phyloP scores from a whole-genome alignment of 2,888 invertebrate species.

The Dromius quadrimaculatus region DNA sequence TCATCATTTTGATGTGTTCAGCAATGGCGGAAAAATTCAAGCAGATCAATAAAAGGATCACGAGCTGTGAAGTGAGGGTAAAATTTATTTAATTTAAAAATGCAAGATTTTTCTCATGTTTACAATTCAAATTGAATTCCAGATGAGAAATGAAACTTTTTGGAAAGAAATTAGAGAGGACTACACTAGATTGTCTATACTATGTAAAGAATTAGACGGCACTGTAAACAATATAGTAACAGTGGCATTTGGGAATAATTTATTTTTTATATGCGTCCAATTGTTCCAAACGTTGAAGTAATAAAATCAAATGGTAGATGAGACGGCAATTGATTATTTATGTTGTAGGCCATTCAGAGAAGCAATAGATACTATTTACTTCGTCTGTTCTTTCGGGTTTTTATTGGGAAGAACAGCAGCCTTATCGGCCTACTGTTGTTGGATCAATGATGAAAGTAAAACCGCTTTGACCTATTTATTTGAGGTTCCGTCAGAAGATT shows the following conservation, averaged over 20 bases:
- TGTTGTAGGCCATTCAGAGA: constrained; percentile 61
- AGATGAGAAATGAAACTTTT: constrained; percentile 66
- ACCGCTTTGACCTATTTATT: constrained; percentile 63
- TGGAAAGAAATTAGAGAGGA: constrained; percentile 70
- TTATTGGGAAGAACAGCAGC: constrained; percentile 70
- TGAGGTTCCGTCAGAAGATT: constrained; percentile 64
- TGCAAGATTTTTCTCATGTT: neutral
- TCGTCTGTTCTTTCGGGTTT: constrained; percentile 71
- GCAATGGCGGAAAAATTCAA: constrained; percentile 76
- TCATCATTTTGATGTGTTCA: constrained; percentile 80
- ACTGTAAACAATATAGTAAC: constrained; percentile 69
- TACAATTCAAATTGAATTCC: constrained; percentile 11
- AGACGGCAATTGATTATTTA: neutral
- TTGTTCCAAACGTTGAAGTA: constrained; percentile 68
- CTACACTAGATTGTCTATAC: constrained; percentile 68
- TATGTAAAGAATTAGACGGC: constrained; percentile 68
- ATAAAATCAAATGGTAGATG: neutral
- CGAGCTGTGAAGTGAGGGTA: constrained; percentile 30
- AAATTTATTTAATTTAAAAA: neutral
- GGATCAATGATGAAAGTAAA: constrained; percentile 70
- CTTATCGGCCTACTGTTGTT: constrained; percentile 71
- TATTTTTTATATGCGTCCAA: constrained; percentile 73
- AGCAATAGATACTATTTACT: constrained; percentile 66
- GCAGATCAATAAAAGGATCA: constrained; percentile 63
- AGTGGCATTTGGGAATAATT: constrained; percentile 70